Evolutionary conservation across 2,888 invertebrate species (phyloP).

Genomic region (Caenorhabditis angaria): DNA sequence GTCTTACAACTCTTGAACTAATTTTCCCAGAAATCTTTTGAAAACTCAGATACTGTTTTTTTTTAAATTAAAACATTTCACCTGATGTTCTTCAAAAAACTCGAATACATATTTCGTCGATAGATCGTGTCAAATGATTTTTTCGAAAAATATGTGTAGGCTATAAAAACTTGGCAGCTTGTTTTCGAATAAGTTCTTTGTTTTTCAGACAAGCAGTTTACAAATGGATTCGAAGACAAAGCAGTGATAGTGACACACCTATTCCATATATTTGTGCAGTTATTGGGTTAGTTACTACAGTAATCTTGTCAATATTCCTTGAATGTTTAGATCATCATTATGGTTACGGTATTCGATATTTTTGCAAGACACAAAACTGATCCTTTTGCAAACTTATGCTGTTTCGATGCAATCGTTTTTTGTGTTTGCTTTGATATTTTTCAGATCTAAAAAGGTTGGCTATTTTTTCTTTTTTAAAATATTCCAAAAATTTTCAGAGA

Average conservation of each 20-base stretch:
- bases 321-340: slow-evolving; percentile 54
- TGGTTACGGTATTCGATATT: slow-evolving; percentile 70
- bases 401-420: slow-evolving; percentile 67
- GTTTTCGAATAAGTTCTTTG: neutral
- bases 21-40: too few species aligned
- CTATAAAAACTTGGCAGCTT: too few species aligned
- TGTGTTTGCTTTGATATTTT: slow-evolving; percentile 62
- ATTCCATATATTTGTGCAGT: slow-evolving; percentile 68
- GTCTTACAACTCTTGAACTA: too few species aligned
- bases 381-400: slow-evolving; percentile 65
- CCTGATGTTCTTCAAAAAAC: too few species aligned
- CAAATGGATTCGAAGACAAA: slow-evolving; percentile 68
- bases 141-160: too few species aligned
- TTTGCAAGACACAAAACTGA: slow-evolving; percentile 65
- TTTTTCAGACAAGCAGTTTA: slow-evolving; percentile 69
- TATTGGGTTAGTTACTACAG: slow-evolving; percentile 50
- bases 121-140: too few species aligned
- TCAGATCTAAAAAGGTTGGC: slow-evolving; percentile 62
- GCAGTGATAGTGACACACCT: slow-evolving; percentile 66
- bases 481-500: slow-evolving; percentile 44
- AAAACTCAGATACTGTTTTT: too few species aligned
- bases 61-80: too few species aligned
- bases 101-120: too few species aligned
- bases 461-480: neutral
- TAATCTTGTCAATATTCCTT: slow-evolving; percentile 8